These are phyloP conservation scores for Diuraphis noxia DNA, from an alignment of 1,140 invertebrate genomes.

Conservation along the genomic window DNA sequence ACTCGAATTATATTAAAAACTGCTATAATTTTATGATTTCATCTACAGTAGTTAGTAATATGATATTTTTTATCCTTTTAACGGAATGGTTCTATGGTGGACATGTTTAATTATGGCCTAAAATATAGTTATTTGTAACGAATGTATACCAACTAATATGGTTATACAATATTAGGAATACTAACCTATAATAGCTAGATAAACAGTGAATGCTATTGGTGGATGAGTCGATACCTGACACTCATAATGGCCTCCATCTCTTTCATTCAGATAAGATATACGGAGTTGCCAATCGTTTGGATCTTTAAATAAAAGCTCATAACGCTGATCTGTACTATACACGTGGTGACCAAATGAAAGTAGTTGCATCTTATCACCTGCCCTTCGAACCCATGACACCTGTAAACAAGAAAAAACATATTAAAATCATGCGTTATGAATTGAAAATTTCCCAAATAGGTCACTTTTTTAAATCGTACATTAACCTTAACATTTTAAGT, in stretches of 20 bases:
- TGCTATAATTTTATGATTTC: not conserved
- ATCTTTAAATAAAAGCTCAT: constrained; percentile 55
- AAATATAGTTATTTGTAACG: not conserved
- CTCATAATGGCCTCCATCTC: constrained; percentile 81
- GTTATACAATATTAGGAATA: constrained; percentile 45
- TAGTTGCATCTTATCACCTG: constrained; percentile 73
- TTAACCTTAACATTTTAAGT: not conserved
- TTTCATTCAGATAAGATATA: constrained; percentile 78
- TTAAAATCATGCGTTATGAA: not conserved
- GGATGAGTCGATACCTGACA: constrained; percentile 74
- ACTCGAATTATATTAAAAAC: not conserved
- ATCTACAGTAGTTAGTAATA: too few species aligned
- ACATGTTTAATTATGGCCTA: not conserved
- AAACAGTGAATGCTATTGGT: constrained; percentile 4
- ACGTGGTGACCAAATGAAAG: constrained; percentile 77
- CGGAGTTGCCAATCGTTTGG: constrained; percentile 78
- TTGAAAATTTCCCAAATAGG: not conserved
- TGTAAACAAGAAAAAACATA: constrained; percentile 58
- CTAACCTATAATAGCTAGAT: constrained; percentile 78
- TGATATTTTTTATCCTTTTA: not conserved
- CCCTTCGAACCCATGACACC: constrained; percentile 78
- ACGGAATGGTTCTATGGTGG: too few species aligned
- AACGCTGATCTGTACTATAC: constrained; percentile 71
- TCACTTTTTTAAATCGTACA: not conserved
- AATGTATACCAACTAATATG: not conserved